Evolutionary conservation across 64 coral and sea anemone species (phyloP).

Genomic region (Porites australiensis): DNA sequence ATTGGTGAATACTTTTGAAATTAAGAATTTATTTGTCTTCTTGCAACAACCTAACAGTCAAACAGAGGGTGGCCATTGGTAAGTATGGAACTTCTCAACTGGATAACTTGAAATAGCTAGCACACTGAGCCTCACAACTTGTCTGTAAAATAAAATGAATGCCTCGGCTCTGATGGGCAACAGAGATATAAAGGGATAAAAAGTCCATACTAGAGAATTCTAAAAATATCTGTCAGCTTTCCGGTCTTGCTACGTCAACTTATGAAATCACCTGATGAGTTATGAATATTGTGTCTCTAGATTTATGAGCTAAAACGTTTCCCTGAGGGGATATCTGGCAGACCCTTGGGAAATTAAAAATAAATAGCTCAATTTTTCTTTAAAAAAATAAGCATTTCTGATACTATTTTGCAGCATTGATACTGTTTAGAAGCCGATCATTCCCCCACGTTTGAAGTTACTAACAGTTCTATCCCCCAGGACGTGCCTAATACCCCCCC

Average conservation of each 20-base stretch:
- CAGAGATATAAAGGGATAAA: constrained; percentile 18
- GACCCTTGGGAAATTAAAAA: constrained; percentile 8
- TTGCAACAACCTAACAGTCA: constrained; percentile 8
- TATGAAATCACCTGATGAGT: constrained; percentile 9
- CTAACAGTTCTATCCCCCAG: constrained; percentile 5
- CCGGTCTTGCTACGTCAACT: not conserved
- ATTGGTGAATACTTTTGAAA: too few species aligned
- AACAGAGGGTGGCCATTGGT: constrained; percentile 15
- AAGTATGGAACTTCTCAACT: not conserved
- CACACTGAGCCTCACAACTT: constrained; percentile 11
- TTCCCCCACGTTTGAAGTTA: constrained; percentile 1
- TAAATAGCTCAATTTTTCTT: constrained; percentile 19
- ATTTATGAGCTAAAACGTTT: not conserved
- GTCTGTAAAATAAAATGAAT: constrained; percentile 12
- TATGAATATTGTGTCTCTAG: too few species aligned
- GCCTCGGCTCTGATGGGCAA: constrained; percentile 1
- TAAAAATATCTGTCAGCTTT: constrained; percentile 10
- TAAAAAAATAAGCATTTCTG: constrained; percentile 24
- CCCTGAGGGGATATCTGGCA: constrained; percentile 11
- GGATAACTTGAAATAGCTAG: constrained; percentile 14
- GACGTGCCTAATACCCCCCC: not conserved
- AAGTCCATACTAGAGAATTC: not conserved
- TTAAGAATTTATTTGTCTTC: not conserved
- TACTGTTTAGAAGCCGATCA: constrained; percentile 7
- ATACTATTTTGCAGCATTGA: not conserved